Evolutionary conservation across 2,888 invertebrate genomes (phyloP).

Genomic region (Chironomus riparius): DNA sequence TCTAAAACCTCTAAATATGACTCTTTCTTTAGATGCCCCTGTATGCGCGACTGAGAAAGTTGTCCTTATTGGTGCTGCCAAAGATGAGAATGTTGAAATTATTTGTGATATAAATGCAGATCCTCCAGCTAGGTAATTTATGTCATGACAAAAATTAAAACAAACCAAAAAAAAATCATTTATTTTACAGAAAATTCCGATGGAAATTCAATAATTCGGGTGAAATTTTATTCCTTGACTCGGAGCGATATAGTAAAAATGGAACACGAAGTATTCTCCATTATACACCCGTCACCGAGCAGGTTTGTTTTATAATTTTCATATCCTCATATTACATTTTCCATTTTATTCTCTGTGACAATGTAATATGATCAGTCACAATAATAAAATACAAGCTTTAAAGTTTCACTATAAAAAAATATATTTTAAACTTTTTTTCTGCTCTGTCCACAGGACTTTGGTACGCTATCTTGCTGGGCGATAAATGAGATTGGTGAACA

Average conservation of each 20-base stretch:
- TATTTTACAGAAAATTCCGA: slow-evolving; percentile 53
- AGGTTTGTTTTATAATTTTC: slow-evolving; percentile 20
- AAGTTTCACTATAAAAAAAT: too few species aligned
- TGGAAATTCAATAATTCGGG: slow-evolving; percentile 87
- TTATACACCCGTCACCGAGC: slow-evolving; percentile 47
- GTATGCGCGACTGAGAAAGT: slow-evolving; percentile 61
- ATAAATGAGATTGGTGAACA: slow-evolving; percentile 68
- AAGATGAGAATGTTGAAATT: slow-evolving; percentile 68
- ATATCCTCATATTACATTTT: too few species aligned
- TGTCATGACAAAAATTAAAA: background rate
- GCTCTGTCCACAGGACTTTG: slow-evolving; percentile 54
- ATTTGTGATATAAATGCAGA: slow-evolving; percentile 76
- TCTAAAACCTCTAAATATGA: background rate
- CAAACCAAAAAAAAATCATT: background rate
- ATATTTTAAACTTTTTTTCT: background rate
- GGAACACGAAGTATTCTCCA: slow-evolving; percentile 56
- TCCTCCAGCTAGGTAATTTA: slow-evolving; percentile 52
- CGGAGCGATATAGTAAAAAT: slow-evolving; percentile 60
- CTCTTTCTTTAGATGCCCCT: slow-evolving; percentile 54
- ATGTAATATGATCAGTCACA: background rate
- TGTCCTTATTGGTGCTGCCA: slow-evolving; percentile 68
- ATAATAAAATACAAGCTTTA: background rate
- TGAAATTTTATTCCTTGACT: slow-evolving; percentile 64
- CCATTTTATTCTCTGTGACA: background rate
- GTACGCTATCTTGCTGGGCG: slow-evolving; percentile 70